A percentile compares a stretch with the other conserved stretches of the same genome.
Evolutionary conservation across 1,140 invertebrate species (phyloP).

Genomic region (Acyrthosiphon pisum): DNA sequence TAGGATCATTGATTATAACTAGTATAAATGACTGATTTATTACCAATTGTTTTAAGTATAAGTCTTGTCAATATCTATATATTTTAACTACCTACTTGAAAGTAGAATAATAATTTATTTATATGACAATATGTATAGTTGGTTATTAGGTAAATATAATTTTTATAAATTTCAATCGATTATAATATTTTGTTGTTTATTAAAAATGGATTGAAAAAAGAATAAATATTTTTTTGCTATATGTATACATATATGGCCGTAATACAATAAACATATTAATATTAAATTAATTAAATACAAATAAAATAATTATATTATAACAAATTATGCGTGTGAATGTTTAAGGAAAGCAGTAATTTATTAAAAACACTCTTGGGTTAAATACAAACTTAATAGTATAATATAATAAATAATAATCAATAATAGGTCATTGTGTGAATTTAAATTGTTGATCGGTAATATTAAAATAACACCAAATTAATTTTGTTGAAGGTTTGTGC

Average conservation of each 20-base stretch:
- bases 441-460: neutral
- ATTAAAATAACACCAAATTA: neutral
- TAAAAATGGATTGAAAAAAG: no score
- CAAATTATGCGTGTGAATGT: neutral
- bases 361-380: neutral
- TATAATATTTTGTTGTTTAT: no score
- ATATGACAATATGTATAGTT: neutral
- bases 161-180: neutral
- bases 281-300: neutral
- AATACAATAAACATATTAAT: neutral
- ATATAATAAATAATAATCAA: no score
- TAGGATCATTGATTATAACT: no score
- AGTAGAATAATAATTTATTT: neutral
- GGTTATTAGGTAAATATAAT: neutral
- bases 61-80: neutral
- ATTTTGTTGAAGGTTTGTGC: neutral
- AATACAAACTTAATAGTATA: neutral
- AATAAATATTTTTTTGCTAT: no score
- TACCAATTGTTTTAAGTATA: neutral
- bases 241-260: no score
- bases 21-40: no score
- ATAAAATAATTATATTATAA: neutral
- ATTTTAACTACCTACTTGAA: neutral
- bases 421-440: no score
- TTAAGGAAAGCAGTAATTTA: neutral